These are phyloP conservation scores for Cottoperca gobio DNA, from an alignment of 2,797 vertebrate genomes.

Conservation along the genomic window DNA sequence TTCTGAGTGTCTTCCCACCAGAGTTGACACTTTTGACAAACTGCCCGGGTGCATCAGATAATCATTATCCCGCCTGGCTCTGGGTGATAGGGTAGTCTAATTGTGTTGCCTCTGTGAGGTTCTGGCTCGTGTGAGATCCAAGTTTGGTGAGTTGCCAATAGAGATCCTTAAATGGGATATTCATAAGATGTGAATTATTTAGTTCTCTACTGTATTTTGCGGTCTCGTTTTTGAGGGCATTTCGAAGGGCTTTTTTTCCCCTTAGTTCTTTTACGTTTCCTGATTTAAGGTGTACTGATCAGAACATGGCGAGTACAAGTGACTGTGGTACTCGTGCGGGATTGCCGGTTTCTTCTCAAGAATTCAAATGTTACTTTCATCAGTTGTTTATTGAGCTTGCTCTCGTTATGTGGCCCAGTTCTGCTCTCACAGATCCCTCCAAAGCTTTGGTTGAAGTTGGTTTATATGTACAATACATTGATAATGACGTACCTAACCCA, in stretches of 20 bases:
- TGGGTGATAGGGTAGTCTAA: constrained; percentile 31
- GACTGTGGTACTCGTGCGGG: neutral
- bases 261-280: neutral
- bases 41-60: constrained; percentile 55
- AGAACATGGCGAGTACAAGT: neutral
- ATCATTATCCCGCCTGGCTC: constrained; percentile 44
- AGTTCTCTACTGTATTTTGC: constrained; percentile 8
- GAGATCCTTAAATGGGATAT: constrained; percentile 9
- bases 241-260: neutral
- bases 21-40: constrained; percentile 60
- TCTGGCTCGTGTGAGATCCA: constrained; percentile 43
- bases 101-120: constrained; percentile 35
- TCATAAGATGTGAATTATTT: constrained; percentile 33
- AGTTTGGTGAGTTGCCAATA: constrained; percentile 50
- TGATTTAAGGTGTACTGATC: neutral
- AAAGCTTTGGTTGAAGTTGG: constrained; percentile 74
- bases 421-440: constrained; percentile 35
- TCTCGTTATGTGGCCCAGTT: constrained; percentile 12
- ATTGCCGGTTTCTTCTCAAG: neutral
- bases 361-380: neutral
- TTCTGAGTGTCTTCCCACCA: constrained; percentile 4
- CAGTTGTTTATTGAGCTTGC: neutral
- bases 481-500: constrained; percentile 44
- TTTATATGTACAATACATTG: constrained; percentile 53
- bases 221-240: constrained; percentile 6